A percentile compares a stretch with the other conserved stretches of the same genome.
phyloP scores from a whole-genome alignment of 2,113 vertebrate genomes.

The Callorhinus ursinus region DNA sequence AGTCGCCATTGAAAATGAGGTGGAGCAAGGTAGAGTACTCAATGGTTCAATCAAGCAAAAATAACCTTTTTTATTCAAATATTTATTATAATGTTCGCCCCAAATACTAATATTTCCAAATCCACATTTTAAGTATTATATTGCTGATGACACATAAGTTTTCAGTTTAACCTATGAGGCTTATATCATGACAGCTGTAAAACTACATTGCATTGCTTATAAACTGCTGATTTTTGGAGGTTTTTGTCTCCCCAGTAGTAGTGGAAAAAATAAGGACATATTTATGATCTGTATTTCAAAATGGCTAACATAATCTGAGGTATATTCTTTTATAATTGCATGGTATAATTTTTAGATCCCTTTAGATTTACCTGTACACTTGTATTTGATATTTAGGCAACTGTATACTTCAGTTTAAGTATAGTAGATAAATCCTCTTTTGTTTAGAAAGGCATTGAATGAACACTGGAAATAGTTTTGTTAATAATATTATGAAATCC shows the following conservation, averaged over 20 bases:
- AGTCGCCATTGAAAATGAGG: conserved; percentile 90
- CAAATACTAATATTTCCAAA: conserved; percentile 10
- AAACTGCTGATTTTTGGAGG: neutral
- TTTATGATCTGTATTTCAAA: conserved; percentile 43
- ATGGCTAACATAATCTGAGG: conserved; percentile 20
- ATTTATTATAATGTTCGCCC: neutral
- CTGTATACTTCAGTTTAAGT: conserved; percentile 34
- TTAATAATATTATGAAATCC: conserved; percentile 58
- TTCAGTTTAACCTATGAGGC: neutral
- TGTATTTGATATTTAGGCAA: conserved; percentile 56
- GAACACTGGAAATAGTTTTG: conserved; percentile 57
- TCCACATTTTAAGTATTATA: neutral
- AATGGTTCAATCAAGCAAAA: neutral
- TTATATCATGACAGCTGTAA: conserved; percentile 7
- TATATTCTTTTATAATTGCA: conserved; percentile 6
- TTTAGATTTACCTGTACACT: neutral
- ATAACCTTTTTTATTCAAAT: neutral
- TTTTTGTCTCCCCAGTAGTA: neutral
- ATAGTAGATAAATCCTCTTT: conserved; percentile 17
- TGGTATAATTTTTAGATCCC: neutral
- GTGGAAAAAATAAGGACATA: neutral
- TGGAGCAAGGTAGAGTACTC: conserved; percentile 92
- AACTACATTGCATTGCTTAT: neutral
- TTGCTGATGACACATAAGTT: neutral
- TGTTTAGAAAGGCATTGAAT: conserved; percentile 50